Evolutionary conservation across 1,140 invertebrate genomes (phyloP).

Genomic region (Littorina saxatilis): DNA sequence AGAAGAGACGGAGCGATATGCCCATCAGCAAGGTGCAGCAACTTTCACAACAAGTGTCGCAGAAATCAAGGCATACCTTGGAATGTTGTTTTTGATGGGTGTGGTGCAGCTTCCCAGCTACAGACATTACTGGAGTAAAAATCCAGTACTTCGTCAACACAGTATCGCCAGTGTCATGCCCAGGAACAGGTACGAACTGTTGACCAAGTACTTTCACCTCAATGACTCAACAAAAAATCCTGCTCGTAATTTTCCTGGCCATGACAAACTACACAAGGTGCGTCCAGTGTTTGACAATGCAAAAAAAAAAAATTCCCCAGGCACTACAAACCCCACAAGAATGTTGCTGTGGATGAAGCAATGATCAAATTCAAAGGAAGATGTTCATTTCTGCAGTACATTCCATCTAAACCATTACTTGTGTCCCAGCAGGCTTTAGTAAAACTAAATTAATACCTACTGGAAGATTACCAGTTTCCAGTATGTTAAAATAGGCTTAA

Average conservation of each 20-base stretch:
- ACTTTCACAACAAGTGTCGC: too few species aligned
- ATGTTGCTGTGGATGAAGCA: too few species aligned
- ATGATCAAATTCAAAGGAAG: too few species aligned
- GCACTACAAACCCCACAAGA: conserved; percentile 33
- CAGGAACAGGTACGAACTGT: too few species aligned
- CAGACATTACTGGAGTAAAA: background rate
- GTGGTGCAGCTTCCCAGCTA: conserved; percentile 2
- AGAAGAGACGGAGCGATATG: too few species aligned
- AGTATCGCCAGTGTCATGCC: background rate
- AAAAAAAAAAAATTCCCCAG: conserved; percentile 18
- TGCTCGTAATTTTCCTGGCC: background rate
- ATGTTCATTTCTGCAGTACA: conserved; percentile 74
- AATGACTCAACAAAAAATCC: background rate
- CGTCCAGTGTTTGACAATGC: conserved; percentile 12
- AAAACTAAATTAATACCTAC: too few species aligned
- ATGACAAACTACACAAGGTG: conserved; percentile 32
- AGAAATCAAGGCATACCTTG: conserved; percentile 9
- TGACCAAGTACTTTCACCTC: too few species aligned
- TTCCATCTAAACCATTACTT: conserved; percentile 75
- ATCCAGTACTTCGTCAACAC: background rate
- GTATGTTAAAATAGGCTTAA: too few species aligned
- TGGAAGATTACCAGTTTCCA: too few species aligned
- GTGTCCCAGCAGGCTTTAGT: too few species aligned
- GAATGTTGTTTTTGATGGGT: conserved; percentile 26
- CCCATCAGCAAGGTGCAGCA: too few species aligned